phyloP scores from a whole-genome alignment of 2,113 vertebrate genomes.

The Rhegmatorhina hoffmannsi region DNA sequence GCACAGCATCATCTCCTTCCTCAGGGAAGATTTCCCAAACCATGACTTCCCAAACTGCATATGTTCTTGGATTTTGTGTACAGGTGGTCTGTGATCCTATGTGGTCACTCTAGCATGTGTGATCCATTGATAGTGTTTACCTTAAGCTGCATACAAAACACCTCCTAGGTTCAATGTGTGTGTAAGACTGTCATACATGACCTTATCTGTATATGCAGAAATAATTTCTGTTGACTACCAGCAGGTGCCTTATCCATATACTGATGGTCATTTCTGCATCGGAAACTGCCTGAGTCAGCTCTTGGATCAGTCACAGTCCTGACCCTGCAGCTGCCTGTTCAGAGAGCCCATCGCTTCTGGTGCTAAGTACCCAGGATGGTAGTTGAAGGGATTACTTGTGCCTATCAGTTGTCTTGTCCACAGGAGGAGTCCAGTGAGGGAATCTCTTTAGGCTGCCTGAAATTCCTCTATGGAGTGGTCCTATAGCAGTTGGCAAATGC shows the following conservation, averaged over 20 bases:
- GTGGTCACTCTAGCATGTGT: accelerated
- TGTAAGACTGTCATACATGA: accelerated
- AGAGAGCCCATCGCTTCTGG: neutral
- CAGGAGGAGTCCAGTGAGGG: neutral
- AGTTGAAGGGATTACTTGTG: neutral
- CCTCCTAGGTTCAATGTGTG: neutral
- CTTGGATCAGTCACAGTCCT: neutral
- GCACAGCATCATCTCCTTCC: neutral
- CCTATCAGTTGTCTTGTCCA: neutral
- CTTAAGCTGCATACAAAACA: neutral
- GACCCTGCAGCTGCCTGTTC: neutral
- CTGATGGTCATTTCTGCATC: neutral
- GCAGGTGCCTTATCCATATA: neutral
- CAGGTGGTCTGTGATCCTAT: neutral
- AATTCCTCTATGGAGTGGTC: neutral
- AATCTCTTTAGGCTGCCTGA: neutral
- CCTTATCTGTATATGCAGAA: neutral
- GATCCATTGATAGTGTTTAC: neutral
- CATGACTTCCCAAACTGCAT: neutral
- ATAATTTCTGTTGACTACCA: neutral
- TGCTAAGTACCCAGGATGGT: neutral
- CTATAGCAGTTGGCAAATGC: neutral
- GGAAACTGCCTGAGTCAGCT: neutral
- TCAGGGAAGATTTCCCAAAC: neutral
- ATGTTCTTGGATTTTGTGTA: neutral